A percentile compares a stretch with the other conserved stretches of the same genome.
Evolutionary conservation across 2,113 vertebrate species (phyloP).

Genomic region (Pampusana beccarii): DNA sequence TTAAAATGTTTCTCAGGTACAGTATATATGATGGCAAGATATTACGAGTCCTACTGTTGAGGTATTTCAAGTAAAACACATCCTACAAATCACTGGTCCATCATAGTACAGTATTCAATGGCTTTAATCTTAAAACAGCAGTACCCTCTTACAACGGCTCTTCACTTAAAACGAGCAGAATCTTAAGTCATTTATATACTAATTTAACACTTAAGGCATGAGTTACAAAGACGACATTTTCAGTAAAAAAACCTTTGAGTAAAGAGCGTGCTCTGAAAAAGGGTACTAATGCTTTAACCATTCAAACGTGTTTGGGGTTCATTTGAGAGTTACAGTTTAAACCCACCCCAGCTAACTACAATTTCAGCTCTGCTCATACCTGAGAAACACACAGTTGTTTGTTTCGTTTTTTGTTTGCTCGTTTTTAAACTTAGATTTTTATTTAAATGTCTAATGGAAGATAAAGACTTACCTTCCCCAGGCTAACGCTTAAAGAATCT

Average conservation of each 20-base stretch:
- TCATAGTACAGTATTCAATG: neutral
- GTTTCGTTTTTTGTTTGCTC: neutral
- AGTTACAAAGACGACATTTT: neutral
- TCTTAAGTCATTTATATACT: too few species aligned
- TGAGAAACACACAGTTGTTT: conserved; percentile 88
- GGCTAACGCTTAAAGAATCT: conserved; percentile 93
- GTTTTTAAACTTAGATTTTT: conserved; percentile 71
- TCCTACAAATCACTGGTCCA: neutral
- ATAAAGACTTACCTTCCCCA: conserved; percentile 98
- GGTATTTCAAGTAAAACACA: neutral
- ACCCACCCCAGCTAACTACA: conserved; percentile 50
- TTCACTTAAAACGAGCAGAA: neutral
- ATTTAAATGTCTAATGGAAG: conserved; percentile 90
- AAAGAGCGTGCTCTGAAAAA: conserved; percentile 57
- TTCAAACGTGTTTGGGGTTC: conserved; percentile 27
- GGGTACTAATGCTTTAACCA: conserved; percentile 70
- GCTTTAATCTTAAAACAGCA: conserved; percentile 34
- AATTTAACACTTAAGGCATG: neutral
- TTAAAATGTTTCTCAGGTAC: conserved; percentile 96
- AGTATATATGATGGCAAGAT: conserved; percentile 48
- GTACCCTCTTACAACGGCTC: conserved; percentile 49
- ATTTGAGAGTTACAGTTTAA: conserved; percentile 40
- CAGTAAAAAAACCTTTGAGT: neutral
- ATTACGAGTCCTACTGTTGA: neutral
- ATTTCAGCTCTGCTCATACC: conserved; percentile 79